Percentiles rank a stretch among this genome's conserved stretches.
Conservation (phyloP, 2,113 vertebrate genomes). For the Cyanoderma ruficeps region DNA sequence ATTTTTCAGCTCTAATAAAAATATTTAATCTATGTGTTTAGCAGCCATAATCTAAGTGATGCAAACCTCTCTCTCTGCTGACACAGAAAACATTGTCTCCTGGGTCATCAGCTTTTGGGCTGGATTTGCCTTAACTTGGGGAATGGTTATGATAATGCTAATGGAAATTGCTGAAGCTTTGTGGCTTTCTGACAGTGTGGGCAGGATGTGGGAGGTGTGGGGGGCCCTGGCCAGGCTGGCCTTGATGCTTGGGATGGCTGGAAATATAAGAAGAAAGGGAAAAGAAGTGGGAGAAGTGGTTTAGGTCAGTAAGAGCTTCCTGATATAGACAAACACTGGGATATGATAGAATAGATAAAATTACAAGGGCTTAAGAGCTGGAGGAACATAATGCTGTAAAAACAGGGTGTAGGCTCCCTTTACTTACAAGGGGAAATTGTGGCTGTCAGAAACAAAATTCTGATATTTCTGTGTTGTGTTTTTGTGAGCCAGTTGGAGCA, state of each 20-base stretch:
- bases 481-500: not conserved
- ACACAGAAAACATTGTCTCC: not conserved
- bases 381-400: not conserved
- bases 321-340: not conserved
- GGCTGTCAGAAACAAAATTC: not conserved
- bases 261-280: rapidly evolving
- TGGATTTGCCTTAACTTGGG: not conserved
- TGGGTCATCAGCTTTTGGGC: not conserved
- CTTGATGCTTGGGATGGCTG: not conserved
- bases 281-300: not conserved
- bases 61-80: not conserved
- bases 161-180: not conserved
- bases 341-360: not conserved
- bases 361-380: not conserved
- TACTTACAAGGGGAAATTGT: not conserved
- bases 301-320: not conserved
- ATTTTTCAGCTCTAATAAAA: not conserved
- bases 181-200: not conserved
- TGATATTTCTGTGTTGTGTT: not conserved
- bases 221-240: not conserved
- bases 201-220: not conserved
- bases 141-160: not conserved
- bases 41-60: not conserved
- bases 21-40: not conserved
- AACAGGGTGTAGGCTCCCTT: not conserved